Evolutionary conservation across 2,113 vertebrate genomes (phyloP), one percentile per base, ranked within the genome.

Genomic region (Catharus fuscescens): DNA sequence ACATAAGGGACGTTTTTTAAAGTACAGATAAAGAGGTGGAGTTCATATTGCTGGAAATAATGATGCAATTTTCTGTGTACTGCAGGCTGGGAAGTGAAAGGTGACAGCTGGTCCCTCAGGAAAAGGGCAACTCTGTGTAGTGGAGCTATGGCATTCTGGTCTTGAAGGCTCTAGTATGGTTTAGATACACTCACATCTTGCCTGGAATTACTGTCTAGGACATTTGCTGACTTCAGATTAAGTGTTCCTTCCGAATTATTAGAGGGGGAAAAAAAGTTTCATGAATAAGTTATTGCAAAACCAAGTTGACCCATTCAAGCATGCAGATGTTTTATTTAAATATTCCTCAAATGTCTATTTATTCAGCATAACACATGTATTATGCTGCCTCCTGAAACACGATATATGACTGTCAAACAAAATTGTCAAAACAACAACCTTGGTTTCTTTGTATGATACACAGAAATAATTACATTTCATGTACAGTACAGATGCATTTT

Each of bases 401-500:
- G 90, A 98, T 97, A 97, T 95, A 88, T 97, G 96, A 97, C 96
- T 96, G 96, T 97, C 96, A 97, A 97, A 98, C 96, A 94, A 98
- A 98, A 98, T 89, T 95, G n/a, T 97, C 91, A 95, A 97, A 98
- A 98, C 96, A 98, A 98, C 97, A 98, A 98, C 97, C 97, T 96
- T 80, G 81, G 88, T 97, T 98, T 98, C 97, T 98, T 97, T 98
- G 97, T 98, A 98, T 98, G 98, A 98, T 96, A 98, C 98, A 99
- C 96, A 97, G 97, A 98, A 98, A 96, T 98, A 98, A 98, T 98
- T 98, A 98, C 98, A 98, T 97, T 98, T 98, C 97, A 98, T 97
- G 98, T 98, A 99, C 98, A 98, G 96, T 98, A 99, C 98, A 98
- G 97, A 97, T 98, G 98, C 98, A 99, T 98, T 98, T 98, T 98